Base-by-base conservation (phyloP, 2,797 vertebrate species). In the Clarias platycephalus region DNA sequence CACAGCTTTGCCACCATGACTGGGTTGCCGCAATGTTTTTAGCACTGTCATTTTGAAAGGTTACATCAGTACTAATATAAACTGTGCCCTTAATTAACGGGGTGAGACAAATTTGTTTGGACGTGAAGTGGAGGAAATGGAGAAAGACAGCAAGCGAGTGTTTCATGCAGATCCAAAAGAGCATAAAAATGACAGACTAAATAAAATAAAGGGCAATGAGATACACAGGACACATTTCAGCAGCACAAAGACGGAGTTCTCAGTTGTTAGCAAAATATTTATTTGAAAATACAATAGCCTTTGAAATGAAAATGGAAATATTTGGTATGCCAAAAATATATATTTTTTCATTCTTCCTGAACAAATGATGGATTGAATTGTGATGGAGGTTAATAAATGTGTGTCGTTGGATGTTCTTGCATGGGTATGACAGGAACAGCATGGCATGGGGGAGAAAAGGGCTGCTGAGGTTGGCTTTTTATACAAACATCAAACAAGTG, bases 401-500 rank as follows among this genome's bases (percentile, higher is more conserved):
- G 75, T 28, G n/a, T 44, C n/a, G 55, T 68, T 22, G 63, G 44
- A 70, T 70, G 80, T n/a, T 64, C 13, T 88, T 79, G 83, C 77
- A 83, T 83, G 81, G 64, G 81, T 44, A 58, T 76, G 24, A 63
- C 2, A 8, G 60, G 34, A 80, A 71, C 31, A 58, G 66, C 70
- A 71, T 83, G 76, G 78, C 82, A 86, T 83, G 84, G 67, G 79
- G 24, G 88, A 58, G 86, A 90, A 84, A 87, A 86, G 82, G 80
- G 76, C 87, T 72, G 88, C 90, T 71, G 86, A 86, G 85, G 78
- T 87, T 89, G 81, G 87, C 83, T 82, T 87, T 84, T 88, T 80
- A 84, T 87, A 88, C 83, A 75, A 87, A 88, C 90, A 90, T 90
- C 86, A 91, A 89, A 94, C 89, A 90, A 93, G 86, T 95, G 96